Conservation (phyloP, 2,888 invertebrate species). For the Pomacea canaliculata region DNA sequence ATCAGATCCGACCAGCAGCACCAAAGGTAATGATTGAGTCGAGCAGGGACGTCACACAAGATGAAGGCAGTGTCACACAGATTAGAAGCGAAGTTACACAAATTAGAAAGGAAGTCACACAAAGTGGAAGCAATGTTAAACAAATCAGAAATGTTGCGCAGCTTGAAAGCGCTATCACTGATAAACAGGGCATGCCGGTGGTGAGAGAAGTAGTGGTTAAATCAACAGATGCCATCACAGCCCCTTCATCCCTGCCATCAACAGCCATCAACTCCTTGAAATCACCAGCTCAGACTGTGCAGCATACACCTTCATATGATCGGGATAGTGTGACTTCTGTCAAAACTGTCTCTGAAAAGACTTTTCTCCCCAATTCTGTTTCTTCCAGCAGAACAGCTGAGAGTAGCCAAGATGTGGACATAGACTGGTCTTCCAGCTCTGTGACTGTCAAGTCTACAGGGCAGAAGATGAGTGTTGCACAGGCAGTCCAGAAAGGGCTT, state of each 20-base stretch:
- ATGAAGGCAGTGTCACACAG: not conserved
- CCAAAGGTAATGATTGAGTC: slow-evolving; percentile 16
- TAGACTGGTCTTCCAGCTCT: slow-evolving; percentile 57
- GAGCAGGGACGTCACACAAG: slow-evolving; percentile 8
- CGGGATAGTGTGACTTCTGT: not conserved
- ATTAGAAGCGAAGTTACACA: not conserved
- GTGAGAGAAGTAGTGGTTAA: not conserved
- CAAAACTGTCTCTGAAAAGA: slow-evolving; percentile 31
- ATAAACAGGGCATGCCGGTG: not conserved
- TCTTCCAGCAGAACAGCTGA: not conserved
- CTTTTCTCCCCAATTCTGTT: slow-evolving; percentile 6
- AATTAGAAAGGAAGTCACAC: not conserved
- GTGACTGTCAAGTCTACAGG: slow-evolving; percentile 76
- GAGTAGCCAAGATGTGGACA: slow-evolving; percentile 35
- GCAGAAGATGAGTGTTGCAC: slow-evolving; percentile 84
- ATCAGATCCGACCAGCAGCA: slow-evolving; percentile 37
- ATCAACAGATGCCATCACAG: not conserved
- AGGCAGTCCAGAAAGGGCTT: slow-evolving; percentile 76
- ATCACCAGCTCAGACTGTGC: slow-evolving; percentile 9
- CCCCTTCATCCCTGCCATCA: not conserved
- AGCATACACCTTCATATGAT: slow-evolving; percentile 10
- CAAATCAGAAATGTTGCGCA: not conserved
- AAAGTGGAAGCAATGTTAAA: not conserved
- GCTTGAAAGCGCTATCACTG: too few relatives aligned
- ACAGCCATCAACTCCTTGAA: slow-evolving; percentile 11